Percentiles rank a stretch among this genome's conserved stretches.
Evolutionary conservation across 2,888 invertebrate genomes (phyloP).

Genomic region (Cetonia aurata): DNA sequence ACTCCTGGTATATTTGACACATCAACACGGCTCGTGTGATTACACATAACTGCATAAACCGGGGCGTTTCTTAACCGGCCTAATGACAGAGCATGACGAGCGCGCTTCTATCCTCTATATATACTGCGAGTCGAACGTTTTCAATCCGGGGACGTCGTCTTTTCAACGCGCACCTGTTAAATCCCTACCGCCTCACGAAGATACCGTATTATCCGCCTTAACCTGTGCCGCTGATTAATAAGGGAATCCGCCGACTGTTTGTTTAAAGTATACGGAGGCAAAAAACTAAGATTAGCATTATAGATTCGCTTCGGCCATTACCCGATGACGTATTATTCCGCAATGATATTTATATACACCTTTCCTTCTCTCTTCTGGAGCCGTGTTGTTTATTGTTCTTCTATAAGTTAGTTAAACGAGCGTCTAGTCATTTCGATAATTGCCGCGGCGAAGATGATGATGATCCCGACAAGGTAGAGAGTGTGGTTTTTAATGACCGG

Average conservation of each 20-base stretch:
- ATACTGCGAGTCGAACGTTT: constrained; percentile 15
- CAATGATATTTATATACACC: constrained; percentile 5
- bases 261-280: constrained; percentile 45
- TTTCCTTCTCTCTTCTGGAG: not conserved
- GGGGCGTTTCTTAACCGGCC: constrained; percentile 60
- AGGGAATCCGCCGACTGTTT: constrained; percentile 50
- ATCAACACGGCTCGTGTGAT: constrained; percentile 58
- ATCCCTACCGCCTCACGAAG: constrained; percentile 37
- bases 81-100: constrained; percentile 58
- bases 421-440: constrained; percentile 32
- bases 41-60: constrained; percentile 60
- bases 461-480: not conserved
- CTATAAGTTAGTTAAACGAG: constrained; percentile 12
- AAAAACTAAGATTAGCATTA: constrained; percentile 50
- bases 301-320: constrained; percentile 50
- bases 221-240: constrained; percentile 49
- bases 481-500: constrained; percentile 37
- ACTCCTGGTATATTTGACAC: constrained; percentile 59
- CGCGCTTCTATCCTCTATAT: constrained; percentile 47
- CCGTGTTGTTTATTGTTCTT: constrained; percentile 24
- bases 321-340: constrained; percentile 8
- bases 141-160: constrained; percentile 24
- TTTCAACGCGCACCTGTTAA: constrained; percentile 35
- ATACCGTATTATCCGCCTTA: constrained; percentile 45
- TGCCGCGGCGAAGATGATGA: constrained; percentile 19